Evolutionary conservation across 2,113 vertebrate genomes (phyloP).

Genomic region (Solenodon paradoxus): DNA sequence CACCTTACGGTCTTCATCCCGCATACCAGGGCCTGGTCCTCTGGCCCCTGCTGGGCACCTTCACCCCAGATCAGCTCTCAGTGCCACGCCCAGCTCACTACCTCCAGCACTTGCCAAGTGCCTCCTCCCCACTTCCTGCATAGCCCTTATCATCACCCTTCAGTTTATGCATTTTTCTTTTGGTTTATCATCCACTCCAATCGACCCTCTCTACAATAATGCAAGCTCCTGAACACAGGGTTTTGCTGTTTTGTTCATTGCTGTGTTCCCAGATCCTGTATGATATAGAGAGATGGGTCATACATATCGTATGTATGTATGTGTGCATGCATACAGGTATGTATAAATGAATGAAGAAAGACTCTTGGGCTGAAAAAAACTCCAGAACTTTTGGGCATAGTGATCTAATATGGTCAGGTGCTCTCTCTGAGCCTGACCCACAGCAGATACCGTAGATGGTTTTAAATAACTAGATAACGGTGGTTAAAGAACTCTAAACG

Average conservation of each 20-base stretch:
- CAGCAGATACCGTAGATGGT: not conserved
- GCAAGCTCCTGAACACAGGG: not conserved
- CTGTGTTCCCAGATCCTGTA: not conserved
- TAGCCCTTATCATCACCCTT: not conserved
- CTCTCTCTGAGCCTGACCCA: not conserved
- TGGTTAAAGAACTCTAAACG: not conserved
- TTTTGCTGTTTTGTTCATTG: not conserved
- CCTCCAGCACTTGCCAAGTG: not conserved
- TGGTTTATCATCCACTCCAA: not conserved
- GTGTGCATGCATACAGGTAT: not conserved
- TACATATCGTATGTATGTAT: not conserved
- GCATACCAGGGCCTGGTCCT: too few relatives aligned
- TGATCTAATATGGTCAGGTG: not conserved
- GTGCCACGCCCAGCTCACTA: accelerated
- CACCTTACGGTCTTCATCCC: not conserved
- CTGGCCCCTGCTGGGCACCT: not conserved
- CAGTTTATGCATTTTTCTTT: not conserved
- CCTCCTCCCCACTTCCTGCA: not conserved
- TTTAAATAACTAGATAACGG: not conserved
- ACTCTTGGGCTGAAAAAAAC: not conserved
- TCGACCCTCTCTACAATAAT: not conserved
- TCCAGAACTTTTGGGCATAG: not conserved
- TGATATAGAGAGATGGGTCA: not conserved
- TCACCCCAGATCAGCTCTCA: not conserved
- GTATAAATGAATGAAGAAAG: not conserved